These are phyloP conservation scores for Cricetomys ansorgei DNA, from an alignment of 2,113 vertebrate genomes.

Conservation along the genomic window DNA sequence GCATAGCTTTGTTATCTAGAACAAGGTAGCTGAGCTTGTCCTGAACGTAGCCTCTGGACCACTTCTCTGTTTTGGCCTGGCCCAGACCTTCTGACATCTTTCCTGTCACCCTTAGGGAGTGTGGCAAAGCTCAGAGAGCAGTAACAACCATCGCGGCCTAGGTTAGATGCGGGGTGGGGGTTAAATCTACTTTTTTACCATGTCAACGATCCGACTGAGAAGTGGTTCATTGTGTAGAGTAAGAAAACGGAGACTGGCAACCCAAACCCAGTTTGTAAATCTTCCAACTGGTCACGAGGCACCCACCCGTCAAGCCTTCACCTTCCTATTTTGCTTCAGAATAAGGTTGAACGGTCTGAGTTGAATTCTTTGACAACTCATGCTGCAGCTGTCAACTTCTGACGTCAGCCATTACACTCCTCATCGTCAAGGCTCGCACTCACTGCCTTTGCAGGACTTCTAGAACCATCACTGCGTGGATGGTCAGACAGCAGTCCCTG, in stretches of 20 bases:
- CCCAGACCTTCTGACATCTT: neutral
- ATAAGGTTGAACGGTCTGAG: neutral
- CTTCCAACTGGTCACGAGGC: neutral
- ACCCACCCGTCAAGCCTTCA: neutral
- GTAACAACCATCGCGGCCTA: neutral
- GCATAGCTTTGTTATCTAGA: neutral
- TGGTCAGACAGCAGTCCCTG: neutral
- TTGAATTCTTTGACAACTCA: neutral
- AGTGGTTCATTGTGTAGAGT: neutral
- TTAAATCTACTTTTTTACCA: neutral
- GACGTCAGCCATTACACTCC: neutral
- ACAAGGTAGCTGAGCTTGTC: neutral
- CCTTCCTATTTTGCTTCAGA: neutral
- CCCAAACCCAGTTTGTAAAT: neutral
- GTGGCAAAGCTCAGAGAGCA: neutral
- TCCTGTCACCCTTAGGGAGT: neutral
- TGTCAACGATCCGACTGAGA: neutral
- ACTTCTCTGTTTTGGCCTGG: neutral
- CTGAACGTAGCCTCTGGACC: neutral
- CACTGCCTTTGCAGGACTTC: neutral
- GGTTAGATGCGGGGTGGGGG: neutral
- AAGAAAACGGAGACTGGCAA: neutral
- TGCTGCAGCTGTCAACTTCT: neutral
- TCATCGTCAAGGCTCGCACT: neutral
- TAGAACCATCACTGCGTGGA: neutral